These are phyloP conservation scores for Nipponia nippon DNA, from an alignment of 2,113 vertebrate genomes.

Conservation along the genomic window DNA sequence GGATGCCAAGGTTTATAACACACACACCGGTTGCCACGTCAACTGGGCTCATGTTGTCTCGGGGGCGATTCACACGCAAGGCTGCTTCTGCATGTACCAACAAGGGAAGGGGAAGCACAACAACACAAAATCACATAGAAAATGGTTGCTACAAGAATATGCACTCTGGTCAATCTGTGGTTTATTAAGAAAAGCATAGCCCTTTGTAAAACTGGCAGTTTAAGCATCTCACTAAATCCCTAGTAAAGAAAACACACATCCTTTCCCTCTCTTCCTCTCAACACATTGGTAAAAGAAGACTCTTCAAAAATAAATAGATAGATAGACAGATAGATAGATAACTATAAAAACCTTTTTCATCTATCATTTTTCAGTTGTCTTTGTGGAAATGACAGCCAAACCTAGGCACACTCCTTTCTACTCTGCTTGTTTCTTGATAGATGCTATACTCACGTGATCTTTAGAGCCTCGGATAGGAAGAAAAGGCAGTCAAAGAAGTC, in stretches of 20 bases:
- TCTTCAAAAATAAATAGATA: neutral
- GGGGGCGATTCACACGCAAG: neutral
- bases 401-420: neutral
- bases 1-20: neutral
- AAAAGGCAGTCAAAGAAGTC: neutral
- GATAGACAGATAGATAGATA: neutral
- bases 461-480: neutral
- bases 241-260: neutral
- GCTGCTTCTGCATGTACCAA: neutral
- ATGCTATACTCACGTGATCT: fast-evolving
- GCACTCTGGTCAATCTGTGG: neutral
- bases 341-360: neutral
- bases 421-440: neutral
- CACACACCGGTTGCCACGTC: neutral
- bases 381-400: neutral
- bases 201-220: neutral
- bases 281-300: neutral
- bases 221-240: neutral
- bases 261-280: neutral
- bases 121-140: neutral
- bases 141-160: neutral
- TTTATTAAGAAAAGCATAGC: neutral
- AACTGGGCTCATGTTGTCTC: neutral
- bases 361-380: neutral
- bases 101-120: neutral